A percentile compares a stretch with the other conserved stretches of the same genome.
Evolutionary conservation across 2,888 invertebrate species (phyloP).

Genomic region (Ecdyonurus torrentis): DNA sequence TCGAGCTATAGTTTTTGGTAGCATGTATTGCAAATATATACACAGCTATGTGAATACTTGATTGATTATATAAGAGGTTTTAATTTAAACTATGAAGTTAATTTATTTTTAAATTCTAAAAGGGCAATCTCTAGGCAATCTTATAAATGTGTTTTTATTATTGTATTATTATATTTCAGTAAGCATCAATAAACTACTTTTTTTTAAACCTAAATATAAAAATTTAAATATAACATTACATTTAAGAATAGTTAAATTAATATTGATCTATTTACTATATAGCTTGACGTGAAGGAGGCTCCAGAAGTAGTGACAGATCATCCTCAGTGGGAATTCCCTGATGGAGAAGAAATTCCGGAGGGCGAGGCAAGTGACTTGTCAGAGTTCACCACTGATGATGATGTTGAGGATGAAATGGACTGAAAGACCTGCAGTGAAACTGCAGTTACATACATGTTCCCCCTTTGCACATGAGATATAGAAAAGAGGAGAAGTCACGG

Average conservation of each 20-base stretch:
- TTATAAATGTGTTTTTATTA: no score
- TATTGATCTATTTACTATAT: slow-evolving; percentile 13
- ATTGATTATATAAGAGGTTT: no score
- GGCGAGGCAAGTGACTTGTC: slow-evolving; percentile 39
- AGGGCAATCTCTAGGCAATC: no score
- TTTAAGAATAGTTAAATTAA: neutral
- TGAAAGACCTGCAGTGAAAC: neutral
- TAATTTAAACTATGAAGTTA: no score
- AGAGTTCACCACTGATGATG: slow-evolving; percentile 51
- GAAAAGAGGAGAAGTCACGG: neutral
- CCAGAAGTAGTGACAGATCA: slow-evolving; percentile 79
- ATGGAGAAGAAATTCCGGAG: slow-evolving; percentile 68
- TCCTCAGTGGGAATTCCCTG: slow-evolving; percentile 96
- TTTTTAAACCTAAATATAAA: neutral
- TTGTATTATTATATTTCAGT: no score
- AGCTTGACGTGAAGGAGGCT: slow-evolving; percentile 92
- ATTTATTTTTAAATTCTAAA: neutral
- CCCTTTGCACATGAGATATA: neutral
- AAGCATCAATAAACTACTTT: no score
- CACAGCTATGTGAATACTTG: no score
- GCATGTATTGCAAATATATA: no score
- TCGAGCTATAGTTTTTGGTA: no score
- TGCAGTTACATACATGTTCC: neutral
- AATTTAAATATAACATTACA: neutral
- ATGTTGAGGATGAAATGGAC: slow-evolving; percentile 35